Base-by-base conservation (phyloP, 2,797 vertebrate species). In the Remorina albescens region DNA sequence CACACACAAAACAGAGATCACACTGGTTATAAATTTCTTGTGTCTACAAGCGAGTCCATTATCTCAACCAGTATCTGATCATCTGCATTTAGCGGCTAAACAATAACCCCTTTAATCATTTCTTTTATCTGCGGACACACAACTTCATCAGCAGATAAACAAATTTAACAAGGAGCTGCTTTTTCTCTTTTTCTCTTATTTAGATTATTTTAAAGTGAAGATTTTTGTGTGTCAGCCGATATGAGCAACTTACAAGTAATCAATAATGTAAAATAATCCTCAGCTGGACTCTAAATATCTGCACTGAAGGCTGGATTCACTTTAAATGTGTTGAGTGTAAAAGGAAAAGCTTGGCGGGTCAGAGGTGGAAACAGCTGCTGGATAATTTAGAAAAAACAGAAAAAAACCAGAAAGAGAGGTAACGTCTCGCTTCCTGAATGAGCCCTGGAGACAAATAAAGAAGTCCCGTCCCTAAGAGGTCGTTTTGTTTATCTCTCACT, bases 401-500 rank as follows among this genome's bases (percentile, higher is more conserved):
- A 26, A 19, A 19, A 44, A 13, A 8, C 2, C 7, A 34, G 4
- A 13, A 44, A 53, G 2, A 46, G 8, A 25, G 44, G 6, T 36
- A 15, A 23, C 32, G 25, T 54, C 25, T 21, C 30, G 9, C 25
- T 51, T 58, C 25, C 34, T 26, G 58, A 67, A 65, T 12, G 34
- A 78, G 0, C 57, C 63, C 32, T 3, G 6, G 49, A 59, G 41
- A 59, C 60, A 15, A 32, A 23, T 10, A 44, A 6, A 30, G 5
- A 42, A 8, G 3, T 58, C 36, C 4, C 18, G 41, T 74, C 65
- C 76, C 68, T 57, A 23, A 50, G 44, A 82, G 58, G 57, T 42
- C 53, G 76, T 62, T 74, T 57, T 76, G 76, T 86, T 79, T 71
- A 81, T 85, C 54, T 74, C 68, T 72, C 21, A 59, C 72, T 76